Evolutionary conservation across 2,113 vertebrate genomes (phyloP), one percentile per base, ranked within the genome.

Genomic region (Ictalurus punctatus): DNA sequence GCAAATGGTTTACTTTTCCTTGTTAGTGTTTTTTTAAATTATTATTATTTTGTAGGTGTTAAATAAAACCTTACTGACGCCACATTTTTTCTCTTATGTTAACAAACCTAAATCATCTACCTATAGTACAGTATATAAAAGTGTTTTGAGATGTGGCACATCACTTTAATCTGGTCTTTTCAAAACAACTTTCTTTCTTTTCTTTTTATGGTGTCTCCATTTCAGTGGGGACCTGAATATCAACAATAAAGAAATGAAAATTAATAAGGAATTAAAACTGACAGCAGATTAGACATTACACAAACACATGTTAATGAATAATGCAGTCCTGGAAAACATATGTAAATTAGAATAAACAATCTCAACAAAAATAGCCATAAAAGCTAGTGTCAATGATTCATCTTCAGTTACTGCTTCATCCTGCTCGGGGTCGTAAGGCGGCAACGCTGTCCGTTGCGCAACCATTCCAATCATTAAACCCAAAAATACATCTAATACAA

Each of bases 221-320:
- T 79, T 54, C 25, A 54, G 2, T 17, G 0, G 78, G 14, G 52
- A 56, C 78, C 6, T 80, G 48, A 54, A 80, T 56, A 80, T 56
- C 48, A 56, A 54, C 27, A 80, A 80, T 27, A 80, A 56, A 17
- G 48, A n/a, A 52, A n/a, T 54, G 23, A 78, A 78, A 78, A 78
- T 27, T 78, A 27, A 78, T n/a, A 19, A 19, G 48, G 52, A 81
- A 81, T 81, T 81, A 56, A 81, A 81, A 30, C 52, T 56, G 78
- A 56, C 78, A 56, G 78, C 78, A n/a, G 78, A 30, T 30, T 19
- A 8, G 27, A 80, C 16, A 30, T 80, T 17, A 17, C 52, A 81
- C 27, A 19, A 81, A 30, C 34, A 81, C 78, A 30, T 81, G 7
- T 81, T 81, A 17, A 56, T 81, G 78, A 56, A 56, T 56, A 81